These are phyloP conservation scores for Calliphora vicina DNA, from an alignment of 1,140 invertebrate species.

Conservation along the genomic window DNA sequence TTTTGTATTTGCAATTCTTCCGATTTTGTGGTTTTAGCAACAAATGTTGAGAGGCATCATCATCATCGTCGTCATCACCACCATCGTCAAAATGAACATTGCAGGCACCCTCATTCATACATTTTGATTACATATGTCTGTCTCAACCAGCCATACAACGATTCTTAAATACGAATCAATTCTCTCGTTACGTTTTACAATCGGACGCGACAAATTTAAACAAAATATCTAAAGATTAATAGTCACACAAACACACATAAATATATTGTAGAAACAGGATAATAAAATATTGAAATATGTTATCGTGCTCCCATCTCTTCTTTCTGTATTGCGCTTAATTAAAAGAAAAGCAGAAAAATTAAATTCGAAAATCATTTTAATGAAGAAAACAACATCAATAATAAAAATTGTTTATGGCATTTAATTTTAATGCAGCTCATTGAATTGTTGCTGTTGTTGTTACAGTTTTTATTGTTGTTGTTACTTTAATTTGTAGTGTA, in stretches of 20 bases:
- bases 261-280: background rate
- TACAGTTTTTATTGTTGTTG: background rate
- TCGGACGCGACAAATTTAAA: slow-evolving; percentile 6
- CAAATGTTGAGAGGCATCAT: background rate
- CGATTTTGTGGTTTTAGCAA: slow-evolving; percentile 7
- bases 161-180: background rate
- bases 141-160: too few species aligned
- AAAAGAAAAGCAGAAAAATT: background rate
- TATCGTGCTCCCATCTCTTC: background rate
- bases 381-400: background rate
- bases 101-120: too few species aligned
- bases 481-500: background rate
- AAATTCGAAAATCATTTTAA: background rate
- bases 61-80: background rate
- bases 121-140: too few species aligned
- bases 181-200: background rate
- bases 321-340: background rate
- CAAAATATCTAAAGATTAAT: background rate
- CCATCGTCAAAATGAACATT: background rate
- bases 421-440: background rate
- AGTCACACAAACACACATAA: background rate
- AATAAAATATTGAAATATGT: background rate
- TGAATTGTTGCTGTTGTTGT: too few species aligned
- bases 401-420: background rate
- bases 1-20: background rate